These are phyloP conservation scores for Folsomia candida DNA, from an alignment of 2,888 invertebrate genomes.

Conservation along the genomic window DNA sequence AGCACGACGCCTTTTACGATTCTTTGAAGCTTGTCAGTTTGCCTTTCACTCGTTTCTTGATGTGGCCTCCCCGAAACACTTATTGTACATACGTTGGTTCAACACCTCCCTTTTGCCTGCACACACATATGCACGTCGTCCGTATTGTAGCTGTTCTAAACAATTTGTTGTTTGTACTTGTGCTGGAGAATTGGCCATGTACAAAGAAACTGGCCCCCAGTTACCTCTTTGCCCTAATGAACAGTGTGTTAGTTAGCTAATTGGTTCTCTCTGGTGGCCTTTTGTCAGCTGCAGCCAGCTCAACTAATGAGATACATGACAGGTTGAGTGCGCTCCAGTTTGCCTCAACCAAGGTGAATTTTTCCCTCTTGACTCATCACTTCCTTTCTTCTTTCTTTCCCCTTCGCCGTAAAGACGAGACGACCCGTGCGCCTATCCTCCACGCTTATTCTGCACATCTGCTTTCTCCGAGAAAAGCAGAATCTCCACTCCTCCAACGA, in stretches of 20 bases:
- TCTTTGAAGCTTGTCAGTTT: too few species aligned
- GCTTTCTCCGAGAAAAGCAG: too few species aligned
- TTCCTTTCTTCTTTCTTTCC: not conserved
- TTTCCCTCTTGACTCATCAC: constrained; percentile 2
- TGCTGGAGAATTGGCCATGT: not conserved
- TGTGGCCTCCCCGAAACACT: too few species aligned
- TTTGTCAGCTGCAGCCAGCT: not conserved
- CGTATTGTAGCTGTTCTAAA: not conserved
- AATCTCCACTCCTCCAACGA: too few species aligned
- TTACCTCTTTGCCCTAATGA: constrained; percentile 6
- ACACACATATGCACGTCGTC: too few species aligned
- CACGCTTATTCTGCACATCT: too few species aligned
- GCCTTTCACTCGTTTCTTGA: too few species aligned
- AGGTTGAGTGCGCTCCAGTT: not conserved
- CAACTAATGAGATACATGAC: not conserved
- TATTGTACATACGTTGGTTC: too few species aligned
- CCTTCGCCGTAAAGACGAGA: too few species aligned
- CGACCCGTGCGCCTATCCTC: too few species aligned
- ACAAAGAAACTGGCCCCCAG: constrained; percentile 7
- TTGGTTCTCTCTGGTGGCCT: constrained; percentile 14
- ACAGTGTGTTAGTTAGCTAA: constrained; percentile 15
- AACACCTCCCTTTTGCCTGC: too few species aligned
- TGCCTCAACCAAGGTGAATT: not conserved
- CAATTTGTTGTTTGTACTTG: not conserved
- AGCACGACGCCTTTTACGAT: too few species aligned